Evolutionary conservation across 1,140 invertebrate species (phyloP), one percentile per base, ranked within the genome.

Genomic region (Andricus grossulariae): DNA sequence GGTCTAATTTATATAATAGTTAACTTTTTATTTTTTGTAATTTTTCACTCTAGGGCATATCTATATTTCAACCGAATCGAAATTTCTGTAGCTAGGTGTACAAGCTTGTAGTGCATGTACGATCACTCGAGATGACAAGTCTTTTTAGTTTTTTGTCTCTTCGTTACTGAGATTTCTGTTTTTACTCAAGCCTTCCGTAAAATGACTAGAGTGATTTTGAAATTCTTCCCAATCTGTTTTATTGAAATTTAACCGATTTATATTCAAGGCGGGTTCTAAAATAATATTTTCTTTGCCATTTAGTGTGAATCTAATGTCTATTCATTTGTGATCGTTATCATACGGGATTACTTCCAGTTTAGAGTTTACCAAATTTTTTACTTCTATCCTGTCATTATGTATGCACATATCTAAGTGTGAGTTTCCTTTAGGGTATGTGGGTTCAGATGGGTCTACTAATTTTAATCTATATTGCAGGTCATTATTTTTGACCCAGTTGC

Each of bases 281-380:
- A 21, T 50, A 0, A 50, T 50, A 13, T 11, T 12, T 6, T 72
- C 49, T 2, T 21, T 19, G 6, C 15, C 18, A n/a, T n/a, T 45
- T 39, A n/a, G 13, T 49, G 25, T 13, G 19, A 72, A 71, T 2
- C 4, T 25, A 45, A 79, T 71, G 2, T 19, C 18, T 6, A 80
- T 15, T 7, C 71, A 77, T 15, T 81, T 81, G 50, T 83, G 82
- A 39, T 83, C 80, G 21, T 80, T 83, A 54, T 81, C 78, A 49
- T 80, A 83, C 1, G 74, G 70, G 5, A 78, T 70, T 13, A 60
- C 15, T 51, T 72, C 25, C 16, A 83, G 21, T 66, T 77, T 76
- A 2, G 49, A 21, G 8, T 50, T 52, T 6, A n/a, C 39, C 21
- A 49, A 12, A 70, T 75, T 77, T 6, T 16, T 15, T 13, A 80